Base-by-base conservation (phyloP, 2,888 invertebrate genomes). In the Dioctria linearis region DNA sequence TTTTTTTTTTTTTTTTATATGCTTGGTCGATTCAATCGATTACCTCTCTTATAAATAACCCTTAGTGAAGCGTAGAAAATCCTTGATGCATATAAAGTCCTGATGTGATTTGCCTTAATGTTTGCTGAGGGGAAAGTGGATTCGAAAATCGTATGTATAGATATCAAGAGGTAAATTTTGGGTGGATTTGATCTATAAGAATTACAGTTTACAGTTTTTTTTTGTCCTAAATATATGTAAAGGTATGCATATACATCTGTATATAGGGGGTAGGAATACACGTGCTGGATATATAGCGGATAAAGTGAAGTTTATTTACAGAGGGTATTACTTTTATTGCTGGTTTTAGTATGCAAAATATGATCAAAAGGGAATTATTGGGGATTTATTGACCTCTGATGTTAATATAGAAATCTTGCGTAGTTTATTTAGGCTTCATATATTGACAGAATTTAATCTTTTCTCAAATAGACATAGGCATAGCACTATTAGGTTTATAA, bases 21-120 rank as follows among this genome's bases (percentile, higher is more conserved):
- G 71, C 71, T 71, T 46, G 51, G 71, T 71, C 54, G 71, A 49
- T 39, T 71, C 51, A 71, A 71, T 71, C 71, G 71, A 71, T 71
- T 71, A 71, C 54, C 37, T 71, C 25, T 25, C 40, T 54, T 54
- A 54, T 71, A 71, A 71, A 71, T 71, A 71, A 71, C 71, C 71
- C 71, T 8, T 51, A 71, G 71, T 51, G 54, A 71, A 71, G 71
- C 71, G 51, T 54, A 71, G 51, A 71, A 71, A 71, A 71, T 71
- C 54, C 71, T 40, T 71, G 71, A 71, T 71, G 71, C 71, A 71
- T 71, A 54, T 71, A 71, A 71, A 71, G 51, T 71, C 71, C 49
- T 71, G 71, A 71, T 51, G 71, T 71, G 71, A 71, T 71, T 71
- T 54, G 49, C 71, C 51, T 54, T 71, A 71, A 71, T 71, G 71